Percentiles rank a stretch among this genome's conserved stretches.
phyloP scores from a whole-genome alignment of 1,140 invertebrate genomes.

The Drosophila prosaltans region DNA sequence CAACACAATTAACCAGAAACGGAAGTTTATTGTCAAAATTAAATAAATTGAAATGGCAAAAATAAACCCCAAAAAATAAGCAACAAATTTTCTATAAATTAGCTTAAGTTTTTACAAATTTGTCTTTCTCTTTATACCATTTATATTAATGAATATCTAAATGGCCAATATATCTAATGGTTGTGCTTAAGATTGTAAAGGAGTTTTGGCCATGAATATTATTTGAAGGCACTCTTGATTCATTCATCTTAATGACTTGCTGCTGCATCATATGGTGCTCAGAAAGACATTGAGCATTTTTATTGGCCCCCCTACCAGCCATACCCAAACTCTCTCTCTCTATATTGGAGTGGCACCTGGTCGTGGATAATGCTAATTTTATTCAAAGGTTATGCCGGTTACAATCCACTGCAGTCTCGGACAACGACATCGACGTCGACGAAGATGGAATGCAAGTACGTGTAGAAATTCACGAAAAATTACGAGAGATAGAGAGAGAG shows the following conservation, averaged over 20 bases:
- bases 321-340: too few relatives aligned
- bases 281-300: constrained; percentile 61
- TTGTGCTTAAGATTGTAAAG: neutral
- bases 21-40: neutral
- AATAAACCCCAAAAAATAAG: too few relatives aligned
- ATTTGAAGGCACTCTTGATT: constrained; percentile 1
- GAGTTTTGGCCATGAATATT: neutral
- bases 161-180: neutral
- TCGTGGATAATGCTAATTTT: constrained; percentile 73
- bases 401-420: constrained; percentile 50
- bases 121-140: too few relatives aligned
- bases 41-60: neutral
- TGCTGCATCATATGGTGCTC: constrained; percentile 56
- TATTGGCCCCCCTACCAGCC: constrained; percentile 46
- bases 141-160: neutral
- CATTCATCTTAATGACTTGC: constrained; percentile 42
- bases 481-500: constrained; percentile 58
- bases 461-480: constrained; percentile 79
- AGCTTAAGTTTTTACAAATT: too few relatives aligned
- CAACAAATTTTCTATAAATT: too few relatives aligned
- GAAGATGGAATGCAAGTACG: constrained; percentile 80
- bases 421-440: constrained; percentile 33
- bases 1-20: constrained; percentile 12
- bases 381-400: constrained; percentile 76
- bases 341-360: constrained; percentile 37